Evolutionary conservation across 2,113 vertebrate genomes (phyloP), one percentile per base, ranked within the genome.

Genomic region (Megaleporinus macrocephalus): DNA sequence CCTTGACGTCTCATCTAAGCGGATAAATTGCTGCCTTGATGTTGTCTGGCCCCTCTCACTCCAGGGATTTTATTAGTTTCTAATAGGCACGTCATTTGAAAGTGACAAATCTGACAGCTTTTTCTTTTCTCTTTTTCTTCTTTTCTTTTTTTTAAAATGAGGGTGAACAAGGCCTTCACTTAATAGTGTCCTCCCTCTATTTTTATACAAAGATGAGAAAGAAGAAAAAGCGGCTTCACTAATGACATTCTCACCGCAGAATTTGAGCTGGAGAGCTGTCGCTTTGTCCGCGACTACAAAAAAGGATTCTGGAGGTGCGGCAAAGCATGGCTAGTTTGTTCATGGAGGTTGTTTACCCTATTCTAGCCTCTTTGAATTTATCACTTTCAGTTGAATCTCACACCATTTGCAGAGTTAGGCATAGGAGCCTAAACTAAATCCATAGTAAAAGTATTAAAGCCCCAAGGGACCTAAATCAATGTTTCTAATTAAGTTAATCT

Each of bases 11-110:
- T 89, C 85, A 84, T 88, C 89, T 85, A 69, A 80, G 77, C 76
- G 63, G 66, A 81, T 88, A 81, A 89, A 92, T 90, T 70, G 63
- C 78, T 83, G 80, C 41, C 84, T 86, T 91, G 86, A 91, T 89
- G 87, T 87, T 86, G 90, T 86, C 84, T 33, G 68, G 79, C 89
- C 90, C 86, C 86, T 86, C 87, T 86, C 87, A 88, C 88, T 88
- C 89, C 84, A 63, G 86, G 86, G 10, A 82, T 71, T 89, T 92
- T 90, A 92, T 91, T 89, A 91, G 89, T 86, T 85, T 85, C 90
- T 93, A 93, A 93, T 90, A 92, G 91, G 89, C 90, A 90, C 90
- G 91, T 91, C 91, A 92, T 92, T 91, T 90, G 88, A 90, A 92
- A 93, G 90, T 92, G 91, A 93, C 90, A 90, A 90, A 92, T 91